phyloP scores from a whole-genome alignment of 2,797 vertebrate species.

The Falco concolor region DNA sequence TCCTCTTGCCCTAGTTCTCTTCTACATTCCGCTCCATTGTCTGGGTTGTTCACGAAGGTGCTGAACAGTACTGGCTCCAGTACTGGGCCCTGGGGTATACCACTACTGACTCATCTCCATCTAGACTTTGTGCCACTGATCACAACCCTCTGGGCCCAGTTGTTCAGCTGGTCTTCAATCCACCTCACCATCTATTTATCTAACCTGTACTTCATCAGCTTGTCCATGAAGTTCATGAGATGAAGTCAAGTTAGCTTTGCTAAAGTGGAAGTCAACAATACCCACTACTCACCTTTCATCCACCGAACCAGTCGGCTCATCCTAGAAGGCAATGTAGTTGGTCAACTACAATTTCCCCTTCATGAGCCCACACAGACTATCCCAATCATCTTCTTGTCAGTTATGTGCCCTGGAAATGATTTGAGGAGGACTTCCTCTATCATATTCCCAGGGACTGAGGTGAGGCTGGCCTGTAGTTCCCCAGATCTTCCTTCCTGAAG shows the following conservation, averaged over 20 bases:
- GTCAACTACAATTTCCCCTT: not conserved
- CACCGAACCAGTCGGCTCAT: not conserved
- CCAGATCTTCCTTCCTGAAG: not conserved
- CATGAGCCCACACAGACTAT: not conserved
- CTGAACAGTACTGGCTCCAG: not conserved
- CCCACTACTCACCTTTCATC: not conserved
- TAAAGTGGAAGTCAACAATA: not conserved
- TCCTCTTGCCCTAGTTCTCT: not conserved
- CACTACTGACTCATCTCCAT: not conserved
- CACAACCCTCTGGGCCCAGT: not conserved
- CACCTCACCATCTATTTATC: not conserved
- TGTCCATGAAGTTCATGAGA: not conserved
- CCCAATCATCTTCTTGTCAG: not conserved
- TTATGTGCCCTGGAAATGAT: not conserved
- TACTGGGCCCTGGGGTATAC: not conserved
- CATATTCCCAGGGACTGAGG: not conserved
- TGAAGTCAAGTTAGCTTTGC: not conserved
- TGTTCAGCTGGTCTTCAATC: not conserved
- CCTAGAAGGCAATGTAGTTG: not conserved
- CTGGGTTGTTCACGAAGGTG: not conserved
- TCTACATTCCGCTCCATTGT: not conserved
- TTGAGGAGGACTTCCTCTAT: not conserved
- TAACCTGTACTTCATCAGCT: not conserved
- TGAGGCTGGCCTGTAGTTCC: not conserved
- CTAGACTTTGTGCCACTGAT: not conserved